Evolutionary conservation across 2,888 invertebrate genomes (phyloP), one percentile per base, ranked within the genome.

Genomic region (Drosophila vallismaia): DNA sequence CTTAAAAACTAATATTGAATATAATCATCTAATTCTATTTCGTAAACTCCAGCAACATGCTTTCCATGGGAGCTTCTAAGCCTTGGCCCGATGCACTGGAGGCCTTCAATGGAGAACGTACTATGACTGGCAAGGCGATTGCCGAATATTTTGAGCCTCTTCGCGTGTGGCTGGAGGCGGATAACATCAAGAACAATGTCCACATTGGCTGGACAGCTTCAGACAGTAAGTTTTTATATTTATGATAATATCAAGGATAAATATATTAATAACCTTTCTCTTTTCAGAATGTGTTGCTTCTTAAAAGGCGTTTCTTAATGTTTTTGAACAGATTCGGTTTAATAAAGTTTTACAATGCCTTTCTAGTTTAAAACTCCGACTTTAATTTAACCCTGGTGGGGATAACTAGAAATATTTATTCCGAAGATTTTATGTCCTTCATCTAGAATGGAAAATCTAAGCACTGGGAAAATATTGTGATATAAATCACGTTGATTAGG

Each of bases 21-120:
- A 3, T 5, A 8, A 7, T 38, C 1, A 0, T 26, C 14, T 26
- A 9, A 45, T 7, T 36, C 28, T 40, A 28, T 4, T 0, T 19
- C 50, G 3, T 10, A 6, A n/a, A 14, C 4, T 7, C 7, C 10
- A 95, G 95, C 10, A 93, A 94, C 74, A 95, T 95, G 95, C 92
- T 95, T 33, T 93, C 94, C 71, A 91, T 96, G 93, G 96, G 96
- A 3, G 94, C 94, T 0, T 95, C 96, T 0, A 94, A 93, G 77
- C 95, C 95, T 0, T 96, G 96, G 96, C 95, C 95, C n/a, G 96
- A 97, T 79, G 96, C 96, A 63, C 94, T 98, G 94, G 94, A 96
- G 89, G 93, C 93, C 7, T 92, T 97, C 33, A 97, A 96, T 0
- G 97, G 96, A 0, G 94, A 94, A 87, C 92, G 95, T 81, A 93